Evolutionary conservation across 2,113 vertebrate species (phyloP), one percentile per base, ranked within the genome.

Genomic region (Pionites leucogaster): DNA sequence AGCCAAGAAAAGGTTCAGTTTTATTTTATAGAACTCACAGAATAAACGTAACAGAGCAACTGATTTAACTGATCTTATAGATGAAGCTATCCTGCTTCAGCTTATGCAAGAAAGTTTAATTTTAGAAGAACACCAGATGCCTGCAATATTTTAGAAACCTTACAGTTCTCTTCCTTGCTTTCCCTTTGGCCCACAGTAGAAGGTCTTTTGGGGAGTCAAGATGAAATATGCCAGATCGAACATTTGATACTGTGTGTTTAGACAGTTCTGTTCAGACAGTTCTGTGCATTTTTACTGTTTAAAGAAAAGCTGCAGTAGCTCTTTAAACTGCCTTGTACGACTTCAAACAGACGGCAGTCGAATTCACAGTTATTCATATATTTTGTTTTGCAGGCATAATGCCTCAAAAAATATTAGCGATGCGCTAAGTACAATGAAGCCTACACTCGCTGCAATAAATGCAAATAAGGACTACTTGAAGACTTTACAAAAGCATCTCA

Each of bases 71-170:
- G 50, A 63, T 90, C 28, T 87, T 77, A 59, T 39, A 79, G 37
- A 44, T 67, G 52, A 87, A 82, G 15, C 9, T 55, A 72, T 42
- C 20, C 49, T 82, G 47, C 71, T 82, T 82, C 50, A 69, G 29
- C 20, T 77, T 86, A 86, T 55, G 79, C 44, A 93, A 82, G 57
- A 42, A 88, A 84, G 53, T 60, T 87, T 93, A 63, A 88, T 92
- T 90, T 86, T 82, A 88, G 82, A 77, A 92, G 33, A 90, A 71
- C 41, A 86, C 29, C 82, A 90, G 82, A 72, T 72, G 57, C 57
- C 47, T 82, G 70, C 41, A 83, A 62, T 47, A 80, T 77, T 86
- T 64, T 55, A 69, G 67, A 88, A 86, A 46, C 29, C 41, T 77
- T 55, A 65, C 49, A 89, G n/a, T 84, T 91, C 49, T 91, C 64